Evolutionary conservation across 2,888 invertebrate genomes (phyloP).

Genomic region (Papilio demoleus): DNA sequence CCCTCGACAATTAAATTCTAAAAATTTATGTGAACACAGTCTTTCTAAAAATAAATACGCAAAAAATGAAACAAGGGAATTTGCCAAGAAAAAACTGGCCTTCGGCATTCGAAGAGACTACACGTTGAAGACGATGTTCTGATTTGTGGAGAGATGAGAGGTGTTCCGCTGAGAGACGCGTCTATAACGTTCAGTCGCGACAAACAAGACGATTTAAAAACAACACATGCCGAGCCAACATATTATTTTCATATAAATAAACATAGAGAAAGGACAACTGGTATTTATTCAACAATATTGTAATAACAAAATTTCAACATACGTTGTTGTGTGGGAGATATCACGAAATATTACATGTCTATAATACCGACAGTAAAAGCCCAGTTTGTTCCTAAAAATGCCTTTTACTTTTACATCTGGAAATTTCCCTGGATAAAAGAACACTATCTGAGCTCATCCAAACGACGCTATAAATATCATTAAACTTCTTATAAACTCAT

Average conservation of each 20-base stretch:
- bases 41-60: conserved; percentile 47
- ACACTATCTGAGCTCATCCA: neutral
- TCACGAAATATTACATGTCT: too few relatives aligned
- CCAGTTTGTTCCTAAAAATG: neutral
- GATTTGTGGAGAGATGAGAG: conserved; percentile 42
- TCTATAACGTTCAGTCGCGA: conserved; percentile 53
- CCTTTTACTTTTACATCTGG: neutral
- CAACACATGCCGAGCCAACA: conserved; percentile 41
- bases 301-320: neutral
- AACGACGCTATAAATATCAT: neutral
- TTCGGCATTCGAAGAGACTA: conserved; percentile 40
- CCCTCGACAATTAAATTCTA: conserved; percentile 46
- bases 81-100: conserved; percentile 52
- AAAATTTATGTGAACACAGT: conserved; percentile 46
- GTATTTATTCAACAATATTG: neutral
- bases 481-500: neutral
- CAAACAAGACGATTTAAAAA: conserved; percentile 47
- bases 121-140: conserved; percentile 39
- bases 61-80: conserved; percentile 48
- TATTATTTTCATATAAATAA: conserved; percentile 12
- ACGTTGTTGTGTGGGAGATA: neutral
- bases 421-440: neutral
- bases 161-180: conserved; percentile 53
- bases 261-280: conserved; percentile 11
- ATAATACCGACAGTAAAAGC: neutral